These are phyloP conservation scores for Paramacrobiotus metropolitanus DNA, from an alignment of 1,140 invertebrate species.

Conservation along the genomic window DNA sequence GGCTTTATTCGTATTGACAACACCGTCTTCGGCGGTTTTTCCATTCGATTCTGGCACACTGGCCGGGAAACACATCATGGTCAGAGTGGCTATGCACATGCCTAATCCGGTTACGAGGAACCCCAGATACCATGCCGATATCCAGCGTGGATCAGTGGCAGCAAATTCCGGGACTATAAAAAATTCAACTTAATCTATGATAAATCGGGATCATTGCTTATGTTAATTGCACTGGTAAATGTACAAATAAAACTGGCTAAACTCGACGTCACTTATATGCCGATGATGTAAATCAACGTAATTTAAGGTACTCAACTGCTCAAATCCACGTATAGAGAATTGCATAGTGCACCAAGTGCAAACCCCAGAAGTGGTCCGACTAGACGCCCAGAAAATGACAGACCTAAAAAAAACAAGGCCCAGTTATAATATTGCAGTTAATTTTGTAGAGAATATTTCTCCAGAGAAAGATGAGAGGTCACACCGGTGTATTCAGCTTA, in stretches of 20 bases:
- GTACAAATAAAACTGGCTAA: too few species aligned
- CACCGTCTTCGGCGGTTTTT: not conserved
- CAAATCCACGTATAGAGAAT: not conserved
- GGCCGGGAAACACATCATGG: not conserved
- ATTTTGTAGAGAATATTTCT: too few species aligned
- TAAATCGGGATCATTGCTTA: too few species aligned
- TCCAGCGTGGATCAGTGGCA: not conserved
- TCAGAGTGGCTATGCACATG: not conserved
- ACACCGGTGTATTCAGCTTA: too few species aligned
- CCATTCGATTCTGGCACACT: not conserved
- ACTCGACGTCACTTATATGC: too few species aligned
- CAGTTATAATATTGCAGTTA: too few species aligned
- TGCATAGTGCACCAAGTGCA: not conserved
- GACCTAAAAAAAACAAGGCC: not conserved
- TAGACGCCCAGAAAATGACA: not conserved
- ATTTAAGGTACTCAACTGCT: too few species aligned
- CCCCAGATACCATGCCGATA: slow-evolving; percentile 1
- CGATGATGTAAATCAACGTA: too few species aligned
- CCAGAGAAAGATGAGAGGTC: too few species aligned
- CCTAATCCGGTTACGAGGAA: not conserved
- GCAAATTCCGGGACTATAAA: not conserved
- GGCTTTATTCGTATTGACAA: not conserved
- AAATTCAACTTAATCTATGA: not conserved
- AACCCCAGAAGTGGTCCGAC: not conserved
- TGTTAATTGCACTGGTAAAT: too few species aligned